A percentile compares a stretch with the other conserved stretches of the same genome.
Conservation (phyloP, 2,113 vertebrate species). For the Cyphotilapia sp. region DNA sequence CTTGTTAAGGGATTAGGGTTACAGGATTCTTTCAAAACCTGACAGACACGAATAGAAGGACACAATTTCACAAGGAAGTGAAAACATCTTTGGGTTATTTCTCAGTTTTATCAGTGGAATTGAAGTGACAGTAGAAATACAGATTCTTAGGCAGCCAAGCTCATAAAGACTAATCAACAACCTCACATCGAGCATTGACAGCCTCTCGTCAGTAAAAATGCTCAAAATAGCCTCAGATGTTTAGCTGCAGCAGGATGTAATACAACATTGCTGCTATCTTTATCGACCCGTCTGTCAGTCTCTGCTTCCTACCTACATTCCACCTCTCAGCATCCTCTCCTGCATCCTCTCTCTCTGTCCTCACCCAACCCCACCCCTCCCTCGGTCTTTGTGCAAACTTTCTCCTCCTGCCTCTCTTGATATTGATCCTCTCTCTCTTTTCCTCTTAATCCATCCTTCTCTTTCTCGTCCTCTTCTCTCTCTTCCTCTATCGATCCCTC, state of each 20-base stretch:
- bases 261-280: background rate
- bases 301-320: background rate
- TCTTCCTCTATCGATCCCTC: constrained; percentile 15
- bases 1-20: background rate
- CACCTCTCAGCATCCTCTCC: background rate
- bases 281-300: background rate
- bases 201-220: background rate
- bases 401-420: constrained; percentile 24
- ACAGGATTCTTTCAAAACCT: background rate
- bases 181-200: background rate
- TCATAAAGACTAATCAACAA: background rate
- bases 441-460: background rate
- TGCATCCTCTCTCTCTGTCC: background rate
- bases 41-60: background rate
- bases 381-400: constrained; percentile 46
- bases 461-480: background rate
- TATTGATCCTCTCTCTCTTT: constrained; percentile 37
- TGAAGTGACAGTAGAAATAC: background rate
- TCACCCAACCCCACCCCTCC: background rate
- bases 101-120: background rate
- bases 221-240: background rate
- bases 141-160: background rate
- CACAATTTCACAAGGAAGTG: background rate
- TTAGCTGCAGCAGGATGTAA: background rate
- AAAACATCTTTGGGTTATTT: background rate